Conservation (phyloP, 1,140 invertebrate species). For the Caenorhabditis inopinata region DNA sequence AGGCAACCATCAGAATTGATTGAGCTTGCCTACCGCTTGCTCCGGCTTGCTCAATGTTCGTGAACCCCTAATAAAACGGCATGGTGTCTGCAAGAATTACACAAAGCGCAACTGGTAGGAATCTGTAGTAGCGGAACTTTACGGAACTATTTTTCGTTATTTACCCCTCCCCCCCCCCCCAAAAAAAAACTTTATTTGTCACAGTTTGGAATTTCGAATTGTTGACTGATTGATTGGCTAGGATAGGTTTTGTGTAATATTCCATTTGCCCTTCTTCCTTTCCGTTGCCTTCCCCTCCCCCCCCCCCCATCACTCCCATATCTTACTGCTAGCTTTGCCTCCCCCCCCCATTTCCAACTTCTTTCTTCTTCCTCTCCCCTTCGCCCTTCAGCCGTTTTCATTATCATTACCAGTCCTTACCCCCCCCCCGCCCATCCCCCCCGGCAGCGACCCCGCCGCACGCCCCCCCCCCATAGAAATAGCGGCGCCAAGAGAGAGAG, state of each 20-base stretch:
- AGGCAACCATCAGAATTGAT: no score
- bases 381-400: conserved; percentile 27
- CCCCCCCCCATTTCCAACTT: neutral
- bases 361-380: neutral
- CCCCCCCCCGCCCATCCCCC: neutral
- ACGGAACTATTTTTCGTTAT: no score
- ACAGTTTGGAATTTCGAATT: neutral
- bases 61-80: no score
- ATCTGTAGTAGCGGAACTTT: no score
- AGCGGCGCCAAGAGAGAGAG: neutral
- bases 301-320: neutral
- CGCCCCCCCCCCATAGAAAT: neutral
- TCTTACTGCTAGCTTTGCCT: no score
- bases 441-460: no score
- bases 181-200: no score
- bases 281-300: neutral
- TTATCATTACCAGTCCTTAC: conserved; percentile 17
- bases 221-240: conserved; percentile 6
- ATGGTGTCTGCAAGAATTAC: no score
- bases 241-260: neutral
- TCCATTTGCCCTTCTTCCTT: neutral
- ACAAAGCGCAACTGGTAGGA: no score
- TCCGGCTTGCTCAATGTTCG: no score
- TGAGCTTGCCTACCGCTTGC: no score
- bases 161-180: no score